Evolutionary conservation across 2,888 invertebrate species (phyloP).

Genomic region (Sarcophaga rosellei): DNA sequence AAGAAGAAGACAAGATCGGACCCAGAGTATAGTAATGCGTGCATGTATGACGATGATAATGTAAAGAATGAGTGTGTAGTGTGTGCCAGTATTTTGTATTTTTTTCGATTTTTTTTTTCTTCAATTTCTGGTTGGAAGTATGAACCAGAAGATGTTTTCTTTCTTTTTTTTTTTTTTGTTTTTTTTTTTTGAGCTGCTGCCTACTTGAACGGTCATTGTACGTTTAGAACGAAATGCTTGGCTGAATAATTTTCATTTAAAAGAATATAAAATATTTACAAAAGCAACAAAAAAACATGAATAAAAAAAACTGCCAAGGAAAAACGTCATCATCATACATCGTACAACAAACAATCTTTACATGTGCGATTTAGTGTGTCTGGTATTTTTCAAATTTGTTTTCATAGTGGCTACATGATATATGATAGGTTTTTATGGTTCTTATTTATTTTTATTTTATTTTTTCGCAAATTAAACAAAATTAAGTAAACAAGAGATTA

Average conservation of each 20-base stretch:
- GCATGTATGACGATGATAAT: constrained; percentile 50
- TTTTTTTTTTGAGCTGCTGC: constrained; percentile 31
- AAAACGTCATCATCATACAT: constrained; percentile 41
- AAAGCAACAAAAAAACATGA: neutral
- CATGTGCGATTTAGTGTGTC: constrained; percentile 1
- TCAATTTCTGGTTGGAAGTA: constrained; percentile 34
- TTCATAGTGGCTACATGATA: constrained; percentile 46
- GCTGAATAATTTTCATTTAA: constrained; percentile 50
- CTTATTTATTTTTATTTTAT: neutral
- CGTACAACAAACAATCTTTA: neutral
- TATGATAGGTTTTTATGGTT: constrained; percentile 48
- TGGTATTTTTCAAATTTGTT: neutral
- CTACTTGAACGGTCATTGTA: constrained; percentile 77
- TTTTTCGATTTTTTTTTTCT: constrained; percentile 37
- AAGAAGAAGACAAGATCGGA: constrained; percentile 27
- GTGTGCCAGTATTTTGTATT: neutral
- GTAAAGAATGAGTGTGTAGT: neutral
- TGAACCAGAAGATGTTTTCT: constrained; percentile 35
- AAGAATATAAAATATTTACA: neutral
- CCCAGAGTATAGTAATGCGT: constrained; percentile 55
- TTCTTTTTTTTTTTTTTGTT: no score
- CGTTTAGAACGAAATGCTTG: constrained; percentile 70
- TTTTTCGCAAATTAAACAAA: constrained; percentile 35
- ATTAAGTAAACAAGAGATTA: constrained; percentile 44
- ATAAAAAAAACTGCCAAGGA: neutral